Conservation (phyloP, 2,888 invertebrate genomes). For the Rhagonycha fulva region DNA sequence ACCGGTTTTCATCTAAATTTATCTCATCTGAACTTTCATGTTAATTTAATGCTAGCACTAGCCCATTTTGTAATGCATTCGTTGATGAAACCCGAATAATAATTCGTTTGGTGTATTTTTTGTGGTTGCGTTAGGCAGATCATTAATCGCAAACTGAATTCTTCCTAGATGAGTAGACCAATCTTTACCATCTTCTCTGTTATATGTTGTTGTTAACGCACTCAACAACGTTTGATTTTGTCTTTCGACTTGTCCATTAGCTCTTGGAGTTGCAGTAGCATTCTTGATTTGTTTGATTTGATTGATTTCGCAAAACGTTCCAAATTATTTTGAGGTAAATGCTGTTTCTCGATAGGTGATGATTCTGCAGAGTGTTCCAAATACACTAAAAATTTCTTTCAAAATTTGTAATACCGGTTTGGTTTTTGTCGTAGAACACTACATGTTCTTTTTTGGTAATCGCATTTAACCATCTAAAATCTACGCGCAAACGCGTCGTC, state of each 20-base stretch:
- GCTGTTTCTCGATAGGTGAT: not conserved
- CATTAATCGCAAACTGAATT: not conserved
- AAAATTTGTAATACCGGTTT: not conserved
- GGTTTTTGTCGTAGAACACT: not conserved
- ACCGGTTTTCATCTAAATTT: not conserved
- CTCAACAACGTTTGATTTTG: not conserved
- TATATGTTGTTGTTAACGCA: not conserved
- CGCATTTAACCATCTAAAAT: too few relatives aligned
- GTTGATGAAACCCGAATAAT: not conserved
- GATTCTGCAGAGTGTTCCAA: not conserved
- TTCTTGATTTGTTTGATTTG: not conserved
- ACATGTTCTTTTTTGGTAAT: too few relatives aligned
- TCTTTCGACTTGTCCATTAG: constrained; percentile 1
- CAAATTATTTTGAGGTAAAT: not conserved
- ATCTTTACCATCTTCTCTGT: not conserved
- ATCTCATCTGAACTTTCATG: too few relatives aligned
- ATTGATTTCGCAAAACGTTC: not conserved
- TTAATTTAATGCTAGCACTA: not conserved
- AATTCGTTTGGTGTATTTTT: not conserved
- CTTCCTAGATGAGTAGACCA: not conserved
- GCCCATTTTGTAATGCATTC: not conserved
- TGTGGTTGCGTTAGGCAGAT: not conserved
- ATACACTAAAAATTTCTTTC: too few relatives aligned
- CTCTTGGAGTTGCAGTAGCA: constrained; percentile 9
- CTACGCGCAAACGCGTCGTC: too few relatives aligned